These are phyloP conservation scores for Scalopus aquaticus DNA, from an alignment of 2,113 vertebrate genomes.

Conservation along the genomic window DNA sequence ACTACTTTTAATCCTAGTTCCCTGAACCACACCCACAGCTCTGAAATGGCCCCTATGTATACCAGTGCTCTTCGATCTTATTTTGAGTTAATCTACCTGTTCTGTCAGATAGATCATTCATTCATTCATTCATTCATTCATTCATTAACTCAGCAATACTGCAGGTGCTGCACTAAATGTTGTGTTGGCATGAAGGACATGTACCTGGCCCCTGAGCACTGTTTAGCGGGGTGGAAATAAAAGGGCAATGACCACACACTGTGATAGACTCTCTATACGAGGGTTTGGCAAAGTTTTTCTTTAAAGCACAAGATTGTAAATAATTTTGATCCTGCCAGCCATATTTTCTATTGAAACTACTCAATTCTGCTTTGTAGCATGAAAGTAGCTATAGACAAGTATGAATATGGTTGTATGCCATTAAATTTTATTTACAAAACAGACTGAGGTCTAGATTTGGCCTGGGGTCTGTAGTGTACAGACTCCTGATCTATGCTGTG, in stretches of 20 bases:
- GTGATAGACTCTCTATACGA: background rate
- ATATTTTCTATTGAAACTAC: background rate
- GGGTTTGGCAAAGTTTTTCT: background rate
- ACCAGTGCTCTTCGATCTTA: background rate
- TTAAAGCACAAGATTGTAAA: background rate
- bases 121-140: background rate
- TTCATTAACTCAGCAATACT: background rate
- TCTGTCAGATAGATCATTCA: background rate
- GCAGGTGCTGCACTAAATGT: background rate
- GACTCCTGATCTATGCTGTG: background rate
- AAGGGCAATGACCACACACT: background rate
- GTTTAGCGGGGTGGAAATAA: background rate
- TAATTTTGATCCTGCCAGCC: background rate
- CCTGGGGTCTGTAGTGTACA: background rate
- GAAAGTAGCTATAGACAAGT: background rate
- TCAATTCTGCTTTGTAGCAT: background rate
- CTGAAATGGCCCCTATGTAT: background rate
- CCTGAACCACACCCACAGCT: background rate
- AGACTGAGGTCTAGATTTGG: background rate
- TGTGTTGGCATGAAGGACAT: background rate
- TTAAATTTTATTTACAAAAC: slow-evolving; percentile 49
- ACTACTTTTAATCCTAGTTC: background rate
- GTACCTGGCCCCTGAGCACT: background rate
- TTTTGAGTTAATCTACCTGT: background rate
- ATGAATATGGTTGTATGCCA: background rate